These are phyloP conservation scores for Acanthurus lineatus DNA, from an alignment of 2,797 vertebrate species.

Conservation along the genomic window DNA sequence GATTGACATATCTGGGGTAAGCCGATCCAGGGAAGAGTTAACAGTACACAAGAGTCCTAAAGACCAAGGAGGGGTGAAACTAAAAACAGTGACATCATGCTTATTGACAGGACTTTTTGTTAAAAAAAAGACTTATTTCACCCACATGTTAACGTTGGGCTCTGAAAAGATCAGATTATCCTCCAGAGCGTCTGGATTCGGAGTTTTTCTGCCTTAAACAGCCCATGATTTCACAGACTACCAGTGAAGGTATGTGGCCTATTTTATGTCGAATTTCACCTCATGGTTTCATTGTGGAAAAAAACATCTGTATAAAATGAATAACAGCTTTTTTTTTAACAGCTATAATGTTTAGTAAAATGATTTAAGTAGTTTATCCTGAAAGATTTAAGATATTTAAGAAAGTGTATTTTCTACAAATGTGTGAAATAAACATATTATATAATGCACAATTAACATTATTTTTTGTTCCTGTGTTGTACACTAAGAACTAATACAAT, in stretches of 20 bases:
- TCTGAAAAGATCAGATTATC: not conserved
- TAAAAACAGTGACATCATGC: constrained; percentile 43
- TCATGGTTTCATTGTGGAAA: not conserved
- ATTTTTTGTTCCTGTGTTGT: not conserved
- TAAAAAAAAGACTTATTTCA: not conserved
- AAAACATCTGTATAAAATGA: not conserved
- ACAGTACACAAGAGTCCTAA: constrained; percentile 25
- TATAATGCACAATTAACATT: not conserved
- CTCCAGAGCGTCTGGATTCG: not conserved
- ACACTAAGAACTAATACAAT: not conserved
- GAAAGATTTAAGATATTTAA: not conserved
- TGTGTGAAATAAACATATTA: not conserved
- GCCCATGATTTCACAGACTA: too few species aligned
- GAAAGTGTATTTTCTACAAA: not conserved
- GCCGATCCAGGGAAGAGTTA: constrained; percentile 31
- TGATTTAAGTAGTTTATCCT: not conserved
- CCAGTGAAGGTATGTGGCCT: not conserved
- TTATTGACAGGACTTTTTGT: not conserved
- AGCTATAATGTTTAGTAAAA: too few species aligned
- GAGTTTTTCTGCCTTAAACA: not conserved
- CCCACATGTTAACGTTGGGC: not conserved
- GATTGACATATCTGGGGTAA: constrained; percentile 51
- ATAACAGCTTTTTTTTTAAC: not conserved
- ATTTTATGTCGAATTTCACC: not conserved
- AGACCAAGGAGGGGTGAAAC: constrained; percentile 40